Percentiles rank a stretch among this genome's conserved stretches.
Conservation (phyloP, 1,140 invertebrate genomes). For the Meloidogyne exigua region DNA sequence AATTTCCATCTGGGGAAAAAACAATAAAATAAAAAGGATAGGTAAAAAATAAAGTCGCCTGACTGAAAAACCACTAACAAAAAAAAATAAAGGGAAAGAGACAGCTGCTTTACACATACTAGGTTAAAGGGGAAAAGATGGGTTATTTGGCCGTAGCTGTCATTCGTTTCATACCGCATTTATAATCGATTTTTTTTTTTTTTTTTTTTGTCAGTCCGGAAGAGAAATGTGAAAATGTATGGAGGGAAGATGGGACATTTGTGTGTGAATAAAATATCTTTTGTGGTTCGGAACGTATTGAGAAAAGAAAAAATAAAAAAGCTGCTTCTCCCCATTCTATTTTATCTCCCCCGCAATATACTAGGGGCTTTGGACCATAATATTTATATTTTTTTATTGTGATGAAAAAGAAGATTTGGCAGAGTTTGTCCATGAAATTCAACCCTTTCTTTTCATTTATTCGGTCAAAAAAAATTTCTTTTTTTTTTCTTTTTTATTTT, state of each 20-base stretch:
- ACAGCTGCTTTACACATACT: background rate
- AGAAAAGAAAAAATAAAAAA: background rate
- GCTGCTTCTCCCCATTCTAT: background rate
- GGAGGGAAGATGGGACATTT: background rate
- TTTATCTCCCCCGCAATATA: slow-evolving; percentile 3
- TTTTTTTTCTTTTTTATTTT: background rate
- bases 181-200: background rate
- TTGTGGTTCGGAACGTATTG: background rate
- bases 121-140: background rate
- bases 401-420: background rate
- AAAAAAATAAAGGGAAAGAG: background rate
- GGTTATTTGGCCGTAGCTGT: background rate
- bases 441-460: background rate
- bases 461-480: background rate
- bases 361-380: background rate
- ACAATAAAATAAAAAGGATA: background rate
- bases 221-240: background rate
- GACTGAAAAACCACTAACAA: slow-evolving; percentile 1
- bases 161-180: background rate
- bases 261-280: background rate
- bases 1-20: background rate
- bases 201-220: background rate
- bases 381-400: background rate
- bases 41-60: background rate
- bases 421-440: background rate